These are phyloP conservation scores for Silurus meridionalis DNA, from an alignment of 2,113 vertebrate species.

Conservation along the genomic window DNA sequence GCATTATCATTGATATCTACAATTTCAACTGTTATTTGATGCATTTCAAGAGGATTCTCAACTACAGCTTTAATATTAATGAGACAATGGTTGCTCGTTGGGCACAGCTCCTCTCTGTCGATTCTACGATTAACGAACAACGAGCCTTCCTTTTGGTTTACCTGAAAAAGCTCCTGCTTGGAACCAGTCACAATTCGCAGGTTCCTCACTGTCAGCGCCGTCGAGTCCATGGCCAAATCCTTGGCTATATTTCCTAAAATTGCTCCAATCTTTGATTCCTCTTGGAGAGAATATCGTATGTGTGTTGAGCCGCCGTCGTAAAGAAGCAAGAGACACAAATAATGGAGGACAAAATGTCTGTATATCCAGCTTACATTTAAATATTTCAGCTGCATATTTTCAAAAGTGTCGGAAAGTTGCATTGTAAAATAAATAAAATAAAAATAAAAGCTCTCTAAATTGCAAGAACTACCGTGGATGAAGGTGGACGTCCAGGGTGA, in stretches of 20 bases:
- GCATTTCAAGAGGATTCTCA: slow-evolving; percentile 74
- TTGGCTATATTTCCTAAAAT: slow-evolving; percentile 73
- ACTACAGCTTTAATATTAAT: slow-evolving; percentile 67
- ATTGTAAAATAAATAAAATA: not conserved
- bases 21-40: slow-evolving; percentile 67
- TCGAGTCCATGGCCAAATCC: slow-evolving; percentile 68
- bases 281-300: slow-evolving; percentile 69
- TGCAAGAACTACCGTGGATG: not conserved
- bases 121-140: slow-evolving; percentile 66
- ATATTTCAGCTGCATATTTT: slow-evolving; percentile 50
- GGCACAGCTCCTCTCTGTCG: slow-evolving; percentile 74
- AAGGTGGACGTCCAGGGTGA: not conserved
- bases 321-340: slow-evolving; percentile 49
- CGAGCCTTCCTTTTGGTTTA: slow-evolving; percentile 67
- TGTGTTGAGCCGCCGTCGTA: slow-evolving; percentile 59
- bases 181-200: slow-evolving; percentile 69
- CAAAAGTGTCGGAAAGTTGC: not conserved
- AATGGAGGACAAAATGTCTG: slow-evolving; percentile 52
- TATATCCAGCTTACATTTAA: slow-evolving; percentile 41
- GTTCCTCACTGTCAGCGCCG: slow-evolving; percentile 59
- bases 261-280: slow-evolving; percentile 65
- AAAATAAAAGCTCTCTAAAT: not conserved
- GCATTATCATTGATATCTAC: slow-evolving; percentile 72
- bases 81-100: slow-evolving; percentile 60
- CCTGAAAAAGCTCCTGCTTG: slow-evolving; percentile 70